These are phyloP conservation scores for Pheosia gnoma DNA, from an alignment of 2,888 invertebrate species.

Conservation along the genomic window DNA sequence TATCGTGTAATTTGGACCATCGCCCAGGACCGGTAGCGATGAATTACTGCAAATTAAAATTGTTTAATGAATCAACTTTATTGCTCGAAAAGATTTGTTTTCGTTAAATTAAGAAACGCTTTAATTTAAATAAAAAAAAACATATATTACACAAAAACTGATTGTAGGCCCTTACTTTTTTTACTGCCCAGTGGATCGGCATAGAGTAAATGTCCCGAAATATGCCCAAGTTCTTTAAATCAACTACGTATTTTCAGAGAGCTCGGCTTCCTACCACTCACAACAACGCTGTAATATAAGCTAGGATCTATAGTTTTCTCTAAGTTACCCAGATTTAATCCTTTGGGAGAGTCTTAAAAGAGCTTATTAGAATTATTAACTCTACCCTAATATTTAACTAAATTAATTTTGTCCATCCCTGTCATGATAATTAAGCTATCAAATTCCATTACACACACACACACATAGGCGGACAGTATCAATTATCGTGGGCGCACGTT, in stretches of 20 bases:
- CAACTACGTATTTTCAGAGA: no score
- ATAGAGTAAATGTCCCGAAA: no score
- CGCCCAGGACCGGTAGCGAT: slow-evolving; percentile 59
- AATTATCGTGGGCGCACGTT: slow-evolving; percentile 49
- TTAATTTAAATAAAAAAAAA: slow-evolving; percentile 13
- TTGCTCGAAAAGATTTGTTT: slow-evolving; percentile 74
- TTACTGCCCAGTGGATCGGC: no score
- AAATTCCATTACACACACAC: slow-evolving; percentile 2
- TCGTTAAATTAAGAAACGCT: slow-evolving; percentile 67
- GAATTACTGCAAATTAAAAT: slow-evolving; percentile 83
- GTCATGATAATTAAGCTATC: neutral
- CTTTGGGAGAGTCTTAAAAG: no score
- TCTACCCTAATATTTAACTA: neutral
- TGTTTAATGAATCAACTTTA: slow-evolving; percentile 81
- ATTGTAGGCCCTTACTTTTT: no score
- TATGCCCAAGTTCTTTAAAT: no score
- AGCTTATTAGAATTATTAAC: no score
- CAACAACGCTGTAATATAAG: no score
- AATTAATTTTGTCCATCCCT: neutral
- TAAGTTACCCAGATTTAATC: no score
- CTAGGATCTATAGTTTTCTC: no score
- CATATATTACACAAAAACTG: neutral
- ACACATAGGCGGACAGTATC: slow-evolving; percentile 32
- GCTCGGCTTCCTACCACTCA: no score
- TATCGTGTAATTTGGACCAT: slow-evolving; percentile 28